Base-by-base conservation (phyloP, 1,140 invertebrate genomes). In the Dryas iulia region DNA sequence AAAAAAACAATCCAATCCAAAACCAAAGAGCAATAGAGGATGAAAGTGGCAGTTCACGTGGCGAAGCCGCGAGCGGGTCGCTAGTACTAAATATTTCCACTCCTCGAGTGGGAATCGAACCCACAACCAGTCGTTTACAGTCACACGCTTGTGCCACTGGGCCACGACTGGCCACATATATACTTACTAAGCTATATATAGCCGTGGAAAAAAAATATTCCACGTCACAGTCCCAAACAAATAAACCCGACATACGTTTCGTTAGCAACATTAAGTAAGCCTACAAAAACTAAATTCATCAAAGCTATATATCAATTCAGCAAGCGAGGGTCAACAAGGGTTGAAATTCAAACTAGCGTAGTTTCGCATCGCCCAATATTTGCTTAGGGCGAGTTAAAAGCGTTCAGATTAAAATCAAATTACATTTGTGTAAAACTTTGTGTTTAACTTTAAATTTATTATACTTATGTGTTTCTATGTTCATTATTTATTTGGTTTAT, bases 311-410 rank as follows among this genome's bases (percentile, higher is more conserved):
- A 77, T 77, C 75, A 77, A 75, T 77, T 74, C 73, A 70, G 65
- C 35, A 70, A 72, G 69, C 71, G 69, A 56, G 60, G 76, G 71
- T 78, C 76, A 78, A 73, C 73, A 69, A 78, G 71, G 71, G 71
- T 71, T 74, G 73, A 78, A 78, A 73, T 78, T 78, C 76, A 78
- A 78, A 78, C 76, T 78, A 75, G 66, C 76, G 66, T 64, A 78
- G 71, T 75, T 75, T 78, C 56, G 39, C 39, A 47, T 47, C 39
- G 39, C 39, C 39, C 74, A 77, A 74, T 72, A 74, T 72, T 72
- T 69, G 52, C 18, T 61, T 24, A 71, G 54, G 35, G 31, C 59
- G 63, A 67, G 69, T 25, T 62, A 60, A 47, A 33, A 69, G 62
- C 26, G 31, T 14, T 31, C 25, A 14, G 25, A 47, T 63, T 56